Percentiles rank a stretch among this genome's conserved stretches.
Evolutionary conservation across 2,888 invertebrate genomes (phyloP).

Genomic region (Scelioninae gen. 1): DNA sequence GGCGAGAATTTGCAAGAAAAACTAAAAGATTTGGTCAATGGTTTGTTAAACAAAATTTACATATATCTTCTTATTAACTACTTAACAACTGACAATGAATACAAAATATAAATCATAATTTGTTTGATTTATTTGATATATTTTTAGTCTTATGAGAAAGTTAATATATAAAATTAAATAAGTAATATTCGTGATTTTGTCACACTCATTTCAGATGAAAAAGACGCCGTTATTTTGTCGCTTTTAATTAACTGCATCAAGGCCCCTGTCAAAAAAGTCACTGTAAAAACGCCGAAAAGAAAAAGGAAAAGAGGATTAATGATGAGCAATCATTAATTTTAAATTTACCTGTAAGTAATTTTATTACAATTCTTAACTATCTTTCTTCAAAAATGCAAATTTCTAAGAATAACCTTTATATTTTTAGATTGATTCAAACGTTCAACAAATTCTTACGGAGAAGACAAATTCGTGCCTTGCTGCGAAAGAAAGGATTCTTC

Average conservation of each 20-base stretch:
- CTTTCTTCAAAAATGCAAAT: background rate
- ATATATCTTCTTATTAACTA: too few relatives aligned
- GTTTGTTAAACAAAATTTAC: slow-evolving; percentile 6
- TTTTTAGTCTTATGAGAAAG: too few relatives aligned
- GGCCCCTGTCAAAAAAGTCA: background rate
- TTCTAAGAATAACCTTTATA: background rate
- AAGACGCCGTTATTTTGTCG: background rate
- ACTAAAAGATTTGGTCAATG: slow-evolving; percentile 1
- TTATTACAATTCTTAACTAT: background rate
- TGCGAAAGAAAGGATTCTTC: background rate
- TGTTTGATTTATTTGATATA: too few relatives aligned
- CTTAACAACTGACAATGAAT: too few relatives aligned
- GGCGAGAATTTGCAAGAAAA: slow-evolving; percentile 1
- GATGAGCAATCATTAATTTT: slow-evolving; percentile 1
- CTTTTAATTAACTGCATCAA: background rate
- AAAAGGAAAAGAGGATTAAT: background rate
- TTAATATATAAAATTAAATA: too few relatives aligned
- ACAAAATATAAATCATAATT: too few relatives aligned
- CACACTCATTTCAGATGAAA: background rate
- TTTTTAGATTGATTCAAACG: background rate
- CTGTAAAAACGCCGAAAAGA: background rate
- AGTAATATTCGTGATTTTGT: too few relatives aligned
- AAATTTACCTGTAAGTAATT: slow-evolving; percentile 3
- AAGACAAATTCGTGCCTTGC: background rate
- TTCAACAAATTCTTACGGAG: slow-evolving; percentile 8